Conservation (phyloP, 37 sponge, comb jelly and placozoan species). For the Chondrosia reniformis region DNA sequence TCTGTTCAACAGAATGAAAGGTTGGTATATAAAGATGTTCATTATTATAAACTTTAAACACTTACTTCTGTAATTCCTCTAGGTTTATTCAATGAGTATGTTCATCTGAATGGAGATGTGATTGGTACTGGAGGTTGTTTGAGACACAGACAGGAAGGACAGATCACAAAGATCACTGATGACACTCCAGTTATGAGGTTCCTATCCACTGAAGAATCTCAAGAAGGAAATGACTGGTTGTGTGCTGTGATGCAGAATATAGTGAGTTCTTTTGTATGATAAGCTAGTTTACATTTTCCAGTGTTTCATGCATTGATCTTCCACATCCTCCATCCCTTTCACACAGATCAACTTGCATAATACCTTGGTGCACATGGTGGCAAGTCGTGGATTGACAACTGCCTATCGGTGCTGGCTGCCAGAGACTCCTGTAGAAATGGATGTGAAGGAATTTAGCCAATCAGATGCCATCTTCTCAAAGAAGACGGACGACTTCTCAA, state of each 20-base stretch:
- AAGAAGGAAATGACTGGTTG: conserved; percentile 76
- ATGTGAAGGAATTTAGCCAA: too few relatives aligned
- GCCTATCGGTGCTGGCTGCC: background rate
- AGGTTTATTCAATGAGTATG: conserved; percentile 72
- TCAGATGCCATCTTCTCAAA: too few relatives aligned
- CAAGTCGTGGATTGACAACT: background rate
- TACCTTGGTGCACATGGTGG: background rate
- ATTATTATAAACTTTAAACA: too few relatives aligned
- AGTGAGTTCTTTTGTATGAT: too few relatives aligned
- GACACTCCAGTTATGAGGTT: conserved; percentile 63
- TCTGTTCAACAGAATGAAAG: conserved; percentile 66
- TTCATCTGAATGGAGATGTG: conserved; percentile 77
- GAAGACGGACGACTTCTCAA: background rate
- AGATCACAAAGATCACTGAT: conserved; percentile 61
- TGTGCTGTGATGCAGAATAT: conserved; percentile 60
- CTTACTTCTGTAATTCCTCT: too few relatives aligned
- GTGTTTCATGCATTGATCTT: too few relatives aligned
- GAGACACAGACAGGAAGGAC: conserved; percentile 54
- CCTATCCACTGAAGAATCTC: conserved; percentile 56
- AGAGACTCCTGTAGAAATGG: background rate
- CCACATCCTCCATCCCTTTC: background rate
- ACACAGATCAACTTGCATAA: background rate
- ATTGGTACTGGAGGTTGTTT: conserved; percentile 84
- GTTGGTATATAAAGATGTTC: conserved; percentile 21
- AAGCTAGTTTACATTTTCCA: too few relatives aligned